Conservation (phyloP, 2,797 vertebrate genomes). For the Rhinophrynus dorsalis region DNA sequence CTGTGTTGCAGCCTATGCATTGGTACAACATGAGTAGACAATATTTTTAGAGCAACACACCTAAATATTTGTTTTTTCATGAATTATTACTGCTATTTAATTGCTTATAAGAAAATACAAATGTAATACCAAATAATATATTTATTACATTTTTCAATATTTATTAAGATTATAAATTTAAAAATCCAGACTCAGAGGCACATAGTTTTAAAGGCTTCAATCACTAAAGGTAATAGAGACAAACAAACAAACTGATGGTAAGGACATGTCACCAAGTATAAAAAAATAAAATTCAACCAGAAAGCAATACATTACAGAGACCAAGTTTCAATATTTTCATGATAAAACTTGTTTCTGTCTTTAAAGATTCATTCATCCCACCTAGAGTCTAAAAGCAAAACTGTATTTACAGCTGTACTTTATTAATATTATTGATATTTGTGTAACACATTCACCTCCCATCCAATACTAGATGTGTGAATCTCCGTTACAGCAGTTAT, state of each 20-base stretch:
- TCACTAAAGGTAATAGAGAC: constrained; percentile 68
- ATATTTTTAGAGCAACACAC: too few species aligned
- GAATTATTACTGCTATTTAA: too few species aligned
- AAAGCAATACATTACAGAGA: constrained; percentile 62
- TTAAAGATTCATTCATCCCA: constrained; percentile 74
- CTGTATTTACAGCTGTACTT: constrained; percentile 73
- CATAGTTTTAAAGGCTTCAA: constrained; percentile 73
- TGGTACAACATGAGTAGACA: too few species aligned
- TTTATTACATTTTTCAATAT: constrained; percentile 65
- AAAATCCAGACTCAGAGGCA: constrained; percentile 77
- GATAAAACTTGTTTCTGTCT: constrained; percentile 70
- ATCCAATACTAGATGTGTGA: constrained; percentile 59
- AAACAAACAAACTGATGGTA: constrained; percentile 60
- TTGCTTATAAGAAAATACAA: constrained; percentile 45
- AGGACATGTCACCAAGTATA: constrained; percentile 67
- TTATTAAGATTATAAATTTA: constrained; percentile 79
- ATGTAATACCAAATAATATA: constrained; percentile 62
- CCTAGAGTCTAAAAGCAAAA: constrained; percentile 72
- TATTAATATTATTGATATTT: constrained; percentile 64
- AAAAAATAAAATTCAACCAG: constrained; percentile 66
- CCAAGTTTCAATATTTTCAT: constrained; percentile 69
- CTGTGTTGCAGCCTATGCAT: too few species aligned
- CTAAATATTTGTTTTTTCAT: too few species aligned
- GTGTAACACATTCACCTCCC: constrained; percentile 59
- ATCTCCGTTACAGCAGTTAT: constrained; percentile 62